Percentiles rank a stretch among this genome's conserved stretches.
phyloP scores from a whole-genome alignment of 2,797 vertebrate genomes.

The Melanotaenia nigrans region DNA sequence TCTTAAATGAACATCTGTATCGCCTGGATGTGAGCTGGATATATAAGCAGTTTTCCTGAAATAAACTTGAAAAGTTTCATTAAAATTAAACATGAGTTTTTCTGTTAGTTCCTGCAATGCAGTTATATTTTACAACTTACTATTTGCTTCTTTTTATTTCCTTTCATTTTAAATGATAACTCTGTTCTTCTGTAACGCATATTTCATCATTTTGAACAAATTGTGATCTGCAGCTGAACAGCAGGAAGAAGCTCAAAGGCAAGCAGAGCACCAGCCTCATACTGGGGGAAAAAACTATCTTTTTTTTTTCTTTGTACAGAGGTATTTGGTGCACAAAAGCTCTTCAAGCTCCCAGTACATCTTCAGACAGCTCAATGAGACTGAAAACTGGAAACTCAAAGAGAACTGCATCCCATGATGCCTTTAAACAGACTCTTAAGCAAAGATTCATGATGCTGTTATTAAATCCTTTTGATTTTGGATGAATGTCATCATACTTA shows the following conservation, averaged over 20 bases:
- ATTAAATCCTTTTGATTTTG: background rate
- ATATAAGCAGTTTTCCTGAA: background rate
- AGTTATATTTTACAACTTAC: background rate
- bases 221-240: conserved; percentile 32
- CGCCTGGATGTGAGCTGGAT: conserved; percentile 3
- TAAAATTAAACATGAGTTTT: background rate
- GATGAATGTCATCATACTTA: background rate
- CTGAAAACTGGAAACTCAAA: conserved; percentile 17
- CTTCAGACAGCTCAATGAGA: conserved; percentile 36
- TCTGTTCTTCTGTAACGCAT: conserved; percentile 24
- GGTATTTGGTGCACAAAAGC: conserved; percentile 15
- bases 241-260: conserved; percentile 37
- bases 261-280: background rate
- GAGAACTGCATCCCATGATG: conserved; percentile 24
- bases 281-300: background rate
- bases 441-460: conserved; percentile 12
- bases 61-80: conserved; percentile 9
- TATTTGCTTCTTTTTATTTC: conserved; percentile 17
- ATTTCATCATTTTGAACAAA: conserved; percentile 40
- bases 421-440: conserved; percentile 12
- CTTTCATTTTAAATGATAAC: conserved; percentile 12
- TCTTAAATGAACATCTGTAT: background rate
- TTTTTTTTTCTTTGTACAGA: background rate
- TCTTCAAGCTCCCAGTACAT: conserved; percentile 20
- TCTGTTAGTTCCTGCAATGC: background rate